These are phyloP conservation scores for Diaprepes abbreviatus DNA, from an alignment of 2,888 invertebrate species.

Conservation along the genomic window DNA sequence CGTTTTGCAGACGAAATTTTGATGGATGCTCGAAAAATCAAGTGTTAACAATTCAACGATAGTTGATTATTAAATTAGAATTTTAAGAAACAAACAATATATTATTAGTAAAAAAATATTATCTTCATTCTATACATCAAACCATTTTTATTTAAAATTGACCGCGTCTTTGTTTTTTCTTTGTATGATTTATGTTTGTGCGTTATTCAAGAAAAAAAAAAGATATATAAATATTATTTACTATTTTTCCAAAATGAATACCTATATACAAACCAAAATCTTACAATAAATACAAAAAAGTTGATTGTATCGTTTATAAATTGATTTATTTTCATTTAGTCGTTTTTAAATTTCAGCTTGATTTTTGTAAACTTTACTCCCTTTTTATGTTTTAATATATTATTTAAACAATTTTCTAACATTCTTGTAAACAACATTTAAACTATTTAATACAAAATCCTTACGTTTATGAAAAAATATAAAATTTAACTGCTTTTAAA, in stretches of 20 bases:
- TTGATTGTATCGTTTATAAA: conserved; percentile 51
- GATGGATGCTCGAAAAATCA: not conserved
- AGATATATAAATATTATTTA: too few species aligned
- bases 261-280: conserved; percentile 16
- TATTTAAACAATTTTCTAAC: conserved; percentile 53
- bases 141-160: not conserved
- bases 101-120: conserved; percentile 2
- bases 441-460: conserved; percentile 41
- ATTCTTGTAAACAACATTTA: conserved; percentile 55
- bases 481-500: conserved; percentile 55
- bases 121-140: not conserved
- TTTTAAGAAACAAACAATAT: not conserved
- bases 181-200: conserved; percentile 1
- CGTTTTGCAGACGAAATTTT: not conserved
- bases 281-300: conserved; percentile 35
- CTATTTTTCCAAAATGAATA: not conserved
- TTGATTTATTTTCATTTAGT: conserved; percentile 29
- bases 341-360: conserved; percentile 55
- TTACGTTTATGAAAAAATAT: conserved; percentile 32
- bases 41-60: too few species aligned
- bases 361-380: conserved; percentile 57
- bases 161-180: not conserved
- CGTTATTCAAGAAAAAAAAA: not conserved
- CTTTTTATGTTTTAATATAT: conserved; percentile 53
- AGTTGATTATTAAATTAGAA: not conserved